phyloP scores from a whole-genome alignment of 2,113 vertebrate genomes.

The Pygoscelis antarcticus region DNA sequence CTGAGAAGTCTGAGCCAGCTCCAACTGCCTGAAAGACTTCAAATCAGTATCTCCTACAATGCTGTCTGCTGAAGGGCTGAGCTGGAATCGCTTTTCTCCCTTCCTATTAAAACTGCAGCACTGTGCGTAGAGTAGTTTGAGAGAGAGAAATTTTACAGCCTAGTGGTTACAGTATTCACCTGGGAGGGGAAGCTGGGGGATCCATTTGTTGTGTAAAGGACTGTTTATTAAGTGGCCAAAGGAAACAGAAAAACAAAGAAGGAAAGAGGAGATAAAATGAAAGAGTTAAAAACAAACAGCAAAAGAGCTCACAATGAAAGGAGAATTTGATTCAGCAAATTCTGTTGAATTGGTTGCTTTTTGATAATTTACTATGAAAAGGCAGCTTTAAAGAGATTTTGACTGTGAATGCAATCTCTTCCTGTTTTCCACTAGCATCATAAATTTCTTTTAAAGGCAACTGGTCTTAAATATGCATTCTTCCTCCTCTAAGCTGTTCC shows the following conservation, averaged over 20 bases:
- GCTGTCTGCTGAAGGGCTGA: background rate
- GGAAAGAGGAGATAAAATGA: background rate
- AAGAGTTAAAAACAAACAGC: background rate
- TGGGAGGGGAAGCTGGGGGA: background rate
- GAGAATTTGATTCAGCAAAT: background rate
- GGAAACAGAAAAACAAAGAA: background rate
- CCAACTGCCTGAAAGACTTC: background rate
- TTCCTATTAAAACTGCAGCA: background rate
- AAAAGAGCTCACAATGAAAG: background rate
- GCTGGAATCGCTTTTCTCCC: background rate
- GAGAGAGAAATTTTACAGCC: background rate
- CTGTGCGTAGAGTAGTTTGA: background rate
- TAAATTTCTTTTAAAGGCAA: constrained; percentile 20
- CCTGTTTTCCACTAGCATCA: background rate
- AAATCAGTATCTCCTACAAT: background rate
- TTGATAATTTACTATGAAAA: background rate
- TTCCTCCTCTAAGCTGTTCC: background rate
- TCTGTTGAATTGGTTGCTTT: background rate
- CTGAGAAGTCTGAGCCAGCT: background rate
- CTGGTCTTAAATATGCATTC: background rate
- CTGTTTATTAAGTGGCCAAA: background rate
- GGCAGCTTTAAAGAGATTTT: background rate
- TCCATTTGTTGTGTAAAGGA: background rate
- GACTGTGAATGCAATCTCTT: background rate
- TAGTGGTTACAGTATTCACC: background rate